These are phyloP conservation scores for Trissolcus japonicus DNA, from an alignment of 2,888 invertebrate species.

Conservation along the genomic window DNA sequence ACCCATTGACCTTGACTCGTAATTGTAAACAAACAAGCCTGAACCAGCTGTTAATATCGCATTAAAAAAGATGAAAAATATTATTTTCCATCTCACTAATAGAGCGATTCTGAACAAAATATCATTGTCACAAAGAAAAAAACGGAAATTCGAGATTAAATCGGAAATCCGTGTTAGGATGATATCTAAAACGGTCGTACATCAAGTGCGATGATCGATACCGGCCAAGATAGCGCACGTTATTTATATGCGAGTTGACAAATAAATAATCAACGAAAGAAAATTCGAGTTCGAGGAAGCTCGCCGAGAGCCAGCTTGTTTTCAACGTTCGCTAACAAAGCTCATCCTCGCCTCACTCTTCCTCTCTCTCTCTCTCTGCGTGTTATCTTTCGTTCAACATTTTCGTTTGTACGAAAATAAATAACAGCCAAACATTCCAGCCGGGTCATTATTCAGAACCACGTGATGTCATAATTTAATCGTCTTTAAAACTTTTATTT, in stretches of 20 bases:
- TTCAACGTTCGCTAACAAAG: conserved; percentile 12
- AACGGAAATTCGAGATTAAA: conserved; percentile 1
- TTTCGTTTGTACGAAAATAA: conserved; percentile 30
- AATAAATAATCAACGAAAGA: conserved; percentile 16
- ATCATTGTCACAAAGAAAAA: too few species aligned
- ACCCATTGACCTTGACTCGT: too few species aligned
- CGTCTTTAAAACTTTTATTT: conserved; percentile 22
- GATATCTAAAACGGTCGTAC: conserved; percentile 10
- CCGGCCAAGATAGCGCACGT: too few species aligned
- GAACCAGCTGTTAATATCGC: conserved; percentile 1
- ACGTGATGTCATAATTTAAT: conserved; percentile 40
- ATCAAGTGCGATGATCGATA: conserved; percentile 25
- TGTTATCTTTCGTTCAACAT: conserved; percentile 1
- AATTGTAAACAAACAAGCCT: background rate
- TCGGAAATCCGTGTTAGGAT: conserved; percentile 6
- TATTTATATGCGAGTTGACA: conserved; percentile 26
- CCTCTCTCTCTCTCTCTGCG: background rate
- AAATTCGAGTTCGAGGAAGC: background rate
- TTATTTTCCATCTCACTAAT: conserved; percentile 11
- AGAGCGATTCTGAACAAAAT: too few species aligned
- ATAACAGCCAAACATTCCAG: conserved; percentile 18
- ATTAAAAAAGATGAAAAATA: too few species aligned
- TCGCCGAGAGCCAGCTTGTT: background rate
- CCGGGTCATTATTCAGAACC: conserved; percentile 38
- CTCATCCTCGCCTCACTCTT: background rate